These are phyloP conservation scores for Tenthredo notha DNA, from an alignment of 2,888 invertebrate species.

Conservation along the genomic window DNA sequence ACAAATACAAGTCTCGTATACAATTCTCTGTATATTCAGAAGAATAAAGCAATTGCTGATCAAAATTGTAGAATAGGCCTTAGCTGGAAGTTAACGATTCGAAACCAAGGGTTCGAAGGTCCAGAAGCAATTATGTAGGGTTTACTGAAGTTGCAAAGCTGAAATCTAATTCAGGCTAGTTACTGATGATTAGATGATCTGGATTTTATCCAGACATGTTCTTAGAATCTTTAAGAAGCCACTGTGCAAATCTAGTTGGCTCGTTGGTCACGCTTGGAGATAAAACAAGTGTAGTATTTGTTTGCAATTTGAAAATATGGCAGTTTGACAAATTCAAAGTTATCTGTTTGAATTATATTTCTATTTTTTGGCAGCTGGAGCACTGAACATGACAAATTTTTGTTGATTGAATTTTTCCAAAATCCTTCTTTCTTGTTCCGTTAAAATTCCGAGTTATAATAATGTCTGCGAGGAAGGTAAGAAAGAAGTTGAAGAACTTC, in stretches of 20 bases:
- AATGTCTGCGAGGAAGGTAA: conserved; percentile 30
- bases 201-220: not conserved
- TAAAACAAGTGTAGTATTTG: conserved; percentile 56
- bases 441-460: not conserved
- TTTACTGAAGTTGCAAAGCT: not conserved
- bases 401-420: not conserved
- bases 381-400: conserved; percentile 18
- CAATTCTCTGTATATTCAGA: not conserved
- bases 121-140: too few species aligned
- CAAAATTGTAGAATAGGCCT: not conserved
- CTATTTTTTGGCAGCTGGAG: not conserved
- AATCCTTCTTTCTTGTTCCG: not conserved
- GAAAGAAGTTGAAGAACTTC: not conserved
- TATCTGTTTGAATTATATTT: not conserved
- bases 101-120: too few species aligned
- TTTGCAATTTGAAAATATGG: conserved; percentile 52
- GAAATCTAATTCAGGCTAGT: not conserved
- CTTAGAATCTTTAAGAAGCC: not conserved
- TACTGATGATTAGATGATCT: not conserved
- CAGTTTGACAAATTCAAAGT: not conserved
- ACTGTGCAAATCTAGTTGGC: not conserved
- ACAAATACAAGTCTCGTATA: not conserved
- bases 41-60: not conserved
- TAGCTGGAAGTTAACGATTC: not conserved
- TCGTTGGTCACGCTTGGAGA: conserved; percentile 37